Evolutionary conservation across 2,113 vertebrate species (phyloP), one percentile per base, ranked within the genome.

Genomic region (Addax nasomaculatus): DNA sequence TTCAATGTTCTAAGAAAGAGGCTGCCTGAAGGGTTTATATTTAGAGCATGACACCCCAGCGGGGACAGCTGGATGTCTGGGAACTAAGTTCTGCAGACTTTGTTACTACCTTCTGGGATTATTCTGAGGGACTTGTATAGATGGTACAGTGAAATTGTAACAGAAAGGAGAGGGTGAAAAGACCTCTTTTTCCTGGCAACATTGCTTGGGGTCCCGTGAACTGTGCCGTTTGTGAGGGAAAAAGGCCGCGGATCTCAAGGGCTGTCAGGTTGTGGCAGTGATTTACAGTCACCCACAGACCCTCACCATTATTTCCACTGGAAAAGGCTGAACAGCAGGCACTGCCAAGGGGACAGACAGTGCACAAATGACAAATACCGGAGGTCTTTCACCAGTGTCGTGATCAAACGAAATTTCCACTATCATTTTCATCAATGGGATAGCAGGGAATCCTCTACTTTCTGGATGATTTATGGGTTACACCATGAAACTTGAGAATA

Each of bases 1-100:
- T 98, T 96, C 96, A 95, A 27, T 36, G 45, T 90, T 97, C 88
- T 97, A 83, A 89, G 81, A 94, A 96, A 85, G 78, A 96, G 55
- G 90, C 90, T 93, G 85, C 90, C 36, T 93, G 76, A 43, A 85
- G 55, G 49, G 49, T 79, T 64, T 97, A 91, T 97, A 96, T 97
- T 98, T 97, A 96, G 90, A 89, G 39, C 89, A 39, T 97, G 95
- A 97, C 95, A 73, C 60, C 62, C 70, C 25, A 39, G 49, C 14
- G 3, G 67, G 67, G 80, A 79, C 86, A 81, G 90, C 95, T 96
- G 84, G 11, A 64, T 83, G 64, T 58, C 84, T 95, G 81, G 81
- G 89, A 55, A 94, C 88, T 80, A 76, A 95, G 14, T 85, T 88
- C 93, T 85, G 64, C 80, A 94, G 93, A 95, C 36, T 90, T 97